A percentile compares a stretch with the other conserved stretches of the same genome.
These are phyloP conservation scores for Aquatica leii DNA, from an alignment of 2,888 invertebrate species.

Conservation along the genomic window DNA sequence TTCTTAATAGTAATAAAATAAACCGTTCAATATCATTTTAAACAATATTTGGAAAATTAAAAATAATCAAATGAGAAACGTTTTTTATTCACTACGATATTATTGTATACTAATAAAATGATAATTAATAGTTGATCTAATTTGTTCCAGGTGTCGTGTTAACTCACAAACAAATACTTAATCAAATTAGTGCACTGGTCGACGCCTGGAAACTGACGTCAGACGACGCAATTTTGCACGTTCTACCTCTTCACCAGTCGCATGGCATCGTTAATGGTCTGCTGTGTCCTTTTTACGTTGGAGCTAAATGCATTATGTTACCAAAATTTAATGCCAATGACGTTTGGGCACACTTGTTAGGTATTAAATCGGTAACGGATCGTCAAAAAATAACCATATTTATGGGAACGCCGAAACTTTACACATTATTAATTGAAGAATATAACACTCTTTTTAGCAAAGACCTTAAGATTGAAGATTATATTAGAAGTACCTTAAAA, in stretches of 20 bases:
- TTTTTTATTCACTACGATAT: too few species aligned
- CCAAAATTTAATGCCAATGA: constrained; percentile 71
- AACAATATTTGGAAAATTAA: too few species aligned
- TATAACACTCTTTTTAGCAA: constrained; percentile 72
- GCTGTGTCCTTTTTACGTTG: constrained; percentile 78
- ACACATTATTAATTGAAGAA: constrained; percentile 78
- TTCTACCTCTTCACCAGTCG: constrained; percentile 84
- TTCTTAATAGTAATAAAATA: too few species aligned
- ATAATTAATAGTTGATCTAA: constrained; percentile 2
- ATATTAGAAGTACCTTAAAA: constrained; percentile 66
- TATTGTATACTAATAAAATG: too few species aligned
- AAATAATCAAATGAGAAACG: too few species aligned
- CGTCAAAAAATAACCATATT: constrained; percentile 72
- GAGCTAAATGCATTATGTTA: constrained; percentile 77
- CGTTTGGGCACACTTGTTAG: constrained; percentile 78
- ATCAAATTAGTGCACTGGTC: constrained; percentile 74
- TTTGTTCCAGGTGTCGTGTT: constrained; percentile 72
- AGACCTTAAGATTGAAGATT: constrained; percentile 65
- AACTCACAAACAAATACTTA: constrained; percentile 74
- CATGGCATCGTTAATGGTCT: constrained; percentile 88
- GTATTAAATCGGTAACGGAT: constrained; percentile 71
- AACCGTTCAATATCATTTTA: too few species aligned
- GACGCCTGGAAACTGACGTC: constrained; percentile 78
- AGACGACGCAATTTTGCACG: constrained; percentile 80
- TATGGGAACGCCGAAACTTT: constrained; percentile 93